phyloP scores from a whole-genome alignment of 2,888 invertebrate genomes.

The Arrhopalites spinosus region DNA sequence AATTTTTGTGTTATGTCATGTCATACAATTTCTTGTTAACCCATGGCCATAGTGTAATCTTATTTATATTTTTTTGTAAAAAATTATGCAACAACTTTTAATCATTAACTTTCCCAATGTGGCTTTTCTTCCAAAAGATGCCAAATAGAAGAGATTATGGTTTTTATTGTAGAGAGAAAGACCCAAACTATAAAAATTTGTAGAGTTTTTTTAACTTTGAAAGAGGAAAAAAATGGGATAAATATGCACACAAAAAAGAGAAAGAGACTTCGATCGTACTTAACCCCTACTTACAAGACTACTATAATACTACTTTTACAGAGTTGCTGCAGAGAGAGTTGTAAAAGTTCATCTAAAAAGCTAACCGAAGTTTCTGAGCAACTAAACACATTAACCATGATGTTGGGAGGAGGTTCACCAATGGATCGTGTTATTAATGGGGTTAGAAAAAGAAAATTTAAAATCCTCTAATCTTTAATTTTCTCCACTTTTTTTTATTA shows the following conservation, averaged over 20 bases:
- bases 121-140: neutral
- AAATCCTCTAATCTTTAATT: no score
- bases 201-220: no score
- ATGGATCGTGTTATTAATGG: slow-evolving; percentile 35
- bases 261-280: no score
- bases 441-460: slow-evolving; percentile 31
- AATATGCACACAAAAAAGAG: neutral
- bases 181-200: neutral
- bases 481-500: neutral
- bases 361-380: slow-evolving; percentile 54
- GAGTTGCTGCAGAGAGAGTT: slow-evolving; percentile 52
- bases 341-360: slow-evolving; percentile 41
- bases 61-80: no score
- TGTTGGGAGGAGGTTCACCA: slow-evolving; percentile 53
- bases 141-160: neutral
- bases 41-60: no score
- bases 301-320: slow-evolving; percentile 32
- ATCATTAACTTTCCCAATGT: neutral
- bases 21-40: no score
- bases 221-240: no score
- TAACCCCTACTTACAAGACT: slow-evolving; percentile 22
- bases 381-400: slow-evolving; percentile 54
- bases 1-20: no score
- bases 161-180: no score
- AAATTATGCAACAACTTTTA: no score